Evolutionary conservation across 2,888 invertebrate species (phyloP), one percentile per base, ranked within the genome.

Genomic region (Eupithecia insigniata): DNA sequence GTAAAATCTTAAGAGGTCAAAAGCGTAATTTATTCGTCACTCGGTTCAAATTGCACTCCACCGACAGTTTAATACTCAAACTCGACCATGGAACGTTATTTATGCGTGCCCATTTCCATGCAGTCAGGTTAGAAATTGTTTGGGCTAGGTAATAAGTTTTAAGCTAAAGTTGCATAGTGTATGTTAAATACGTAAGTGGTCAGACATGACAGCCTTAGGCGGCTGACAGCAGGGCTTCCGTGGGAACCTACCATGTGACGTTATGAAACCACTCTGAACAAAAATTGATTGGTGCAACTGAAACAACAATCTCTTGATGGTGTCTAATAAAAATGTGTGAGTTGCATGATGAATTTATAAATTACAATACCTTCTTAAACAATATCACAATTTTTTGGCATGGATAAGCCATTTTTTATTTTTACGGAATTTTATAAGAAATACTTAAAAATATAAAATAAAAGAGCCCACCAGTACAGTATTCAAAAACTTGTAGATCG

Each of bases 171-270:
- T 92, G 89, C 88, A 87, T 90, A 89, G 79, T 87, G 88, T 89
- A 90, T 89, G 92, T 91, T 93, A 93, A 93, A 92, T 90, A 91
- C 90, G 89, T 94, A 94, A 94, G 93, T 92, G 93, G 92, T 85
- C 82, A 87, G 87, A 90, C 94, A 93, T 94, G 93, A 93, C 91
- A 86, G 93, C 94, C 92, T 87, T 82, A 84, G 94, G 94, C 93
- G 87, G 87, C 83, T 85, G 86, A 87, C 85, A 88, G 88, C 84
- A 83, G 85, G 87, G 93, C 93, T 94, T 93, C 93, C 94, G 93
- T 94, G 94, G 93, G 94, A 94, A 94, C 89, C 81, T 77, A 82
- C 85, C 94, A 92, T 89, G 88, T 93, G 93, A 92, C 92, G 91
- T 90, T 91, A 88, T 87, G 87, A 91, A 91, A 92, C 87, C 88